These are phyloP conservation scores for Hypocryptadius cinnamomeus DNA, from an alignment of 2,113 vertebrate species.

Conservation along the genomic window DNA sequence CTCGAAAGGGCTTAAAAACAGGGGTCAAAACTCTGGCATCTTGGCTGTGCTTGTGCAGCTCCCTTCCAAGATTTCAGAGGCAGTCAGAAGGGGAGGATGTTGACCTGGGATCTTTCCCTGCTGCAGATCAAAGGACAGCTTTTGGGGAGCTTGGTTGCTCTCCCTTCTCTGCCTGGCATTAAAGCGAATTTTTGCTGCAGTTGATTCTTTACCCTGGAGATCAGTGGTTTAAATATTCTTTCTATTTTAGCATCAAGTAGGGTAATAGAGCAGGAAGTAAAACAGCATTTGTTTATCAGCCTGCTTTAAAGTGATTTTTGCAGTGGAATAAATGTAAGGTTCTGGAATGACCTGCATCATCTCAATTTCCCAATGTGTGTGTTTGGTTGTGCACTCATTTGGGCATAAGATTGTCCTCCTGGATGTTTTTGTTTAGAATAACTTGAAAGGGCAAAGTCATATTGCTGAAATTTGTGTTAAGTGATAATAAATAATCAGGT, in stretches of 20 bases:
- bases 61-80: not conserved
- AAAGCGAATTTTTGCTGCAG: not conserved
- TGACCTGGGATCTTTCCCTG: not conserved
- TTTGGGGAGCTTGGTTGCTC: not conserved
- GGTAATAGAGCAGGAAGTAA: not conserved
- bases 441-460: not conserved
- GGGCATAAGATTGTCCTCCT: not conserved
- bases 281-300: not conserved
- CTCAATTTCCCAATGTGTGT: accelerated
- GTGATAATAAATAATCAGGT: not conserved
- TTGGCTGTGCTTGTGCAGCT: not conserved
- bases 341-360: not conserved
- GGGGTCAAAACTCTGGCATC: not conserved
- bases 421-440: not conserved
- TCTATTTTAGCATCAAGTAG: not conserved
- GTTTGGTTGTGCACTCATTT: not conserved
- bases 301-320: not conserved
- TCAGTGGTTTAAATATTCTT: conserved; percentile 1
- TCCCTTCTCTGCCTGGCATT: not conserved
- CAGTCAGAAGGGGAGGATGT: not conserved
- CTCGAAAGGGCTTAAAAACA: not conserved
- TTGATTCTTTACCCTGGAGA: not conserved
- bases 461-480: not conserved
- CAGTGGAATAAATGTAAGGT: not conserved
- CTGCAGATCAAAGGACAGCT: not conserved